Conservation (phyloP, 2,797 vertebrate genomes). For the Anableps anableps region DNA sequence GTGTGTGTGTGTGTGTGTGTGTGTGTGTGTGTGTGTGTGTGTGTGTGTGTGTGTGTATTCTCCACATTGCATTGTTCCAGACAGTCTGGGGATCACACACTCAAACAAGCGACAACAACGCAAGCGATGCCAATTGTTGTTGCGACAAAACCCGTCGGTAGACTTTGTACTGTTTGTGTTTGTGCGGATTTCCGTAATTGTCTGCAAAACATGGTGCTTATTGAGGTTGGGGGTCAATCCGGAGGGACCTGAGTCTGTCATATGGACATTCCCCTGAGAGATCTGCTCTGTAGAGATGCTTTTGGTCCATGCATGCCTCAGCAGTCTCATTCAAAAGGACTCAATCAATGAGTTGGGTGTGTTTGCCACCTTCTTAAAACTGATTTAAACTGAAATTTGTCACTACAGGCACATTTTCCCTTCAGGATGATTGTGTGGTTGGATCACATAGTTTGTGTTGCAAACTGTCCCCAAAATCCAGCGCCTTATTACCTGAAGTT, state of each 20-base stretch:
- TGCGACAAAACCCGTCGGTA: constrained; percentile 32
- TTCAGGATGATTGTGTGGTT: neutral
- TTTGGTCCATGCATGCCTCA: constrained; percentile 43
- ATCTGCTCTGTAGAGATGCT: constrained; percentile 45
- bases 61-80: constrained; percentile 71
- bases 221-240: constrained; percentile 37
- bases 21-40: constrained; percentile 44
- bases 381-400: constrained; percentile 4
- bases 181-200: constrained; percentile 44
- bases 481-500: constrained; percentile 24
- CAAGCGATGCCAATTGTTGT: constrained; percentile 45
- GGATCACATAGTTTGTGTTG: neutral
- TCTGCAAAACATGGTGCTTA: constrained; percentile 14
- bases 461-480: neutral
- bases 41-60: constrained; percentile 40
- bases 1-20: constrained; percentile 43
- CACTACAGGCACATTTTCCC: neutral
- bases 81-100: constrained; percentile 53
- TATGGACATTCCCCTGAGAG: constrained; percentile 69
- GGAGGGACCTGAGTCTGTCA: constrained; percentile 69
- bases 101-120: constrained; percentile 69
- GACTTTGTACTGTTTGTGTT: constrained; percentile 33
- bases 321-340: constrained; percentile 31
- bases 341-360: constrained; percentile 32
- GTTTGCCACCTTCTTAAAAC: constrained; percentile 3